phyloP scores from a whole-genome alignment of 2,888 invertebrate genomes.

The Zootermopsis nevadensis region DNA sequence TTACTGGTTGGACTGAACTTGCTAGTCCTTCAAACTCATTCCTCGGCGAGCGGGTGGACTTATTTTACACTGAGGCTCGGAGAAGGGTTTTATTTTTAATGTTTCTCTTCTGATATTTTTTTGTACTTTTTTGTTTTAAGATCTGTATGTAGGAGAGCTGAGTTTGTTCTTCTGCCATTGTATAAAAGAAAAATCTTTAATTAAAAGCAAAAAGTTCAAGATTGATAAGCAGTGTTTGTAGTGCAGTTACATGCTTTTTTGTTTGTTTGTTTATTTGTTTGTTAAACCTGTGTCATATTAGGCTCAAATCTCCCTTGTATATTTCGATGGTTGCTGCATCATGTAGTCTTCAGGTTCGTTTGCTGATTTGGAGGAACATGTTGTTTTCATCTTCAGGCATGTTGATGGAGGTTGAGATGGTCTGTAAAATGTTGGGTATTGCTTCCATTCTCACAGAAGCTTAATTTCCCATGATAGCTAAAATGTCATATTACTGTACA shows the following conservation, averaged over 20 bases:
- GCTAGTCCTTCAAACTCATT: constrained; percentile 53
- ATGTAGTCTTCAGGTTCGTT: too few species aligned
- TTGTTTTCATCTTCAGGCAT: too few species aligned
- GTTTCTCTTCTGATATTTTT: constrained; percentile 46
- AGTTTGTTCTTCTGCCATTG: constrained; percentile 61
- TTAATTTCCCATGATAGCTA: too few species aligned
- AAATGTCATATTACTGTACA: too few species aligned
- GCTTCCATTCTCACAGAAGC: too few species aligned
- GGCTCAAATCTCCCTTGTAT: too few species aligned
- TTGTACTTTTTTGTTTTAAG: constrained; percentile 57
- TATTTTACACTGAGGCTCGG: constrained; percentile 50
- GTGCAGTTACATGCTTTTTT: neutral
- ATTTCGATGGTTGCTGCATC: too few species aligned
- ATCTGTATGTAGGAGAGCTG: constrained; percentile 63
- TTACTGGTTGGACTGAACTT: constrained; percentile 51
- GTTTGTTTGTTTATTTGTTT: neutral
- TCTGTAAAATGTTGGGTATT: too few species aligned
- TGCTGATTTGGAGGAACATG: too few species aligned
- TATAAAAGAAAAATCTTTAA: constrained; percentile 66
- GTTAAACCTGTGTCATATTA: too few species aligned
- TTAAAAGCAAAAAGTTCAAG: constrained; percentile 58
- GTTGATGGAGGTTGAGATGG: too few species aligned
- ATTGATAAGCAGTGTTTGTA: constrained; percentile 8
- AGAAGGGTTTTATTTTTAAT: constrained; percentile 51
- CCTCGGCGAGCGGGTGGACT: constrained; percentile 47